Conservation (phyloP, 2,888 invertebrate genomes). For the Troilus luridus region DNA sequence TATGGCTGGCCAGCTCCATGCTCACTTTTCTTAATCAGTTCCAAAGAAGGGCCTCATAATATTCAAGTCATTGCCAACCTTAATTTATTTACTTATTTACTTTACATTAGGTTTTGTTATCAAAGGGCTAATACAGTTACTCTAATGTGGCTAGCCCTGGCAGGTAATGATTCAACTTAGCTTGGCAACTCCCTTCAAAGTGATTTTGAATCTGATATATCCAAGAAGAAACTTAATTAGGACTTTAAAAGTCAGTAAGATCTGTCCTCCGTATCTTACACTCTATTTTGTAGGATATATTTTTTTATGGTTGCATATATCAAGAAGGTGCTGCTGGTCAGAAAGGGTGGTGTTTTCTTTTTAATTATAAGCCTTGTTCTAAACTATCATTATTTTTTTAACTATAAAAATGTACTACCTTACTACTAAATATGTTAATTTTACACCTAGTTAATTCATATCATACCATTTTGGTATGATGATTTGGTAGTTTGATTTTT, state of each 20-base stretch:
- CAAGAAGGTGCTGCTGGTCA: background rate
- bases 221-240: background rate
- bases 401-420: background rate
- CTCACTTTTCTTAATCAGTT: background rate
- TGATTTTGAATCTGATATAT: background rate
- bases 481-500: background rate
- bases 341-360: background rate
- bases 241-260: background rate
- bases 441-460: background rate
- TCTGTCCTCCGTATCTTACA: background rate
- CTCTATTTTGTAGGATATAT: background rate
- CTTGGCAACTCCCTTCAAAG: too few species aligned
- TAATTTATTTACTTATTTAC: too few species aligned
- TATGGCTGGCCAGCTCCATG: background rate
- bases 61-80: background rate
- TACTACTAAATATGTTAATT: background rate
- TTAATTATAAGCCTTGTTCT: background rate
- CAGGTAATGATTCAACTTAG: background rate
- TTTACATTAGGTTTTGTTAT: too few species aligned
- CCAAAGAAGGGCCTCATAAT: background rate
- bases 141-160: background rate
- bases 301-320: background rate
- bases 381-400: background rate
- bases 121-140: background rate
- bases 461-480: background rate